Evolutionary conservation across 2,888 invertebrate species (phyloP).

Genomic region (Alsophila aescularia): DNA sequence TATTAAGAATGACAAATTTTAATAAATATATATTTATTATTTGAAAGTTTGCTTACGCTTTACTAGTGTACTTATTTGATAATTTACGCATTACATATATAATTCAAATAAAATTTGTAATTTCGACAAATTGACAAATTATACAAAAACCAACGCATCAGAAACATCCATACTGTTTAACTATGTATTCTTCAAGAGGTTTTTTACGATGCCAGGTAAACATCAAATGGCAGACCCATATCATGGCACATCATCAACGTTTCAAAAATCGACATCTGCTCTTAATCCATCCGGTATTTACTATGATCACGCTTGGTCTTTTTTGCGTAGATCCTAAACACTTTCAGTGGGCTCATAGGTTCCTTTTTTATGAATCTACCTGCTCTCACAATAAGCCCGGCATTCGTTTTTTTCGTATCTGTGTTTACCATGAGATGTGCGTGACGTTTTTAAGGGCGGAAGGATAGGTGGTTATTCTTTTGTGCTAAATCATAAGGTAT

Average conservation of each 20-base stretch:
- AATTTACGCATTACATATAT: no score
- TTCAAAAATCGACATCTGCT: slow-evolving; percentile 72
- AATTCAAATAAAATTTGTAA: background rate
- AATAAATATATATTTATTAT: no score
- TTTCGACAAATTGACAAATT: background rate
- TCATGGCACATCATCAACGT: slow-evolving; percentile 54
- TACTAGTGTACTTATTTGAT: no score
- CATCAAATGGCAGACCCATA: slow-evolving; percentile 59
- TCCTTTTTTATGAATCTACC: slow-evolving; percentile 69
- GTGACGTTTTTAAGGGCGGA: slow-evolving; percentile 79
- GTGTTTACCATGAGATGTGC: slow-evolving; percentile 73
- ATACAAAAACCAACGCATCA: background rate
- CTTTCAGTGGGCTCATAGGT: slow-evolving; percentile 48
- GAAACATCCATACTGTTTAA: background rate
- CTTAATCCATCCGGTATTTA: slow-evolving; percentile 68
- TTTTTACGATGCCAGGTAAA: slow-evolving; percentile 54
- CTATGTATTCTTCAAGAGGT: slow-evolving; percentile 14
- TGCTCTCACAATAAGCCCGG: slow-evolving; percentile 68
- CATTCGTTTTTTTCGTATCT: slow-evolving; percentile 61
- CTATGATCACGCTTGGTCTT: slow-evolving; percentile 71
- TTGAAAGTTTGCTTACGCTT: no score
- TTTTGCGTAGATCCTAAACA: slow-evolving; percentile 60
- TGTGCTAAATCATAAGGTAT: slow-evolving; percentile 69
- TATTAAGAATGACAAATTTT: no score
- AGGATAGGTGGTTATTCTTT: slow-evolving; percentile 75